phyloP scores from a whole-genome alignment of 1,140 invertebrate genomes.

The Kradibia gibbosae region DNA sequence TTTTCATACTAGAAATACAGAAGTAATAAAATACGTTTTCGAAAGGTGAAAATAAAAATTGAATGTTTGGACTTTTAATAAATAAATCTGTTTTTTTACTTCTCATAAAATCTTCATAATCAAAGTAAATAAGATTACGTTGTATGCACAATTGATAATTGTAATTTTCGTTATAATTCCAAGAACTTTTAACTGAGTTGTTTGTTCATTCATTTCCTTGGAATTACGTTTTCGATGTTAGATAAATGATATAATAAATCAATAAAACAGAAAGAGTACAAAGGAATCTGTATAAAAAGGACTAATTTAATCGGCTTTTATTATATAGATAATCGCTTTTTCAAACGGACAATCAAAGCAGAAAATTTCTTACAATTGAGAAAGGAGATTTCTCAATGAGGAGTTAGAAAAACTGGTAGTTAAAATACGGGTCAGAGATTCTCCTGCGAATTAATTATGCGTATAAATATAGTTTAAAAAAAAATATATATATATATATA shows the following conservation, averaged over 20 bases:
- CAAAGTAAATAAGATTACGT: background rate
- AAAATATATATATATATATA: too few species aligned
- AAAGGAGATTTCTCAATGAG: background rate
- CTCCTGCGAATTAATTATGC: background rate
- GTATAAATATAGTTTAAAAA: too few species aligned
- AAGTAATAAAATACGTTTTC: background rate
- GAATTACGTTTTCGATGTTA: background rate
- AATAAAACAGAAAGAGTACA: too few species aligned
- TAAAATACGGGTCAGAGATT: background rate
- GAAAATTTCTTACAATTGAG: background rate
- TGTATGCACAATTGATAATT: background rate
- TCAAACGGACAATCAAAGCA: too few species aligned
- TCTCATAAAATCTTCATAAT: background rate
- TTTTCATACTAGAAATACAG: background rate
- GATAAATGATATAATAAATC: too few species aligned
- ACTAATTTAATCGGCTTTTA: too few species aligned
- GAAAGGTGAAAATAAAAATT: background rate
- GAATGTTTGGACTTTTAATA: background rate
- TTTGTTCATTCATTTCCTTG: background rate
- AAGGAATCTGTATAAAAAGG: background rate
- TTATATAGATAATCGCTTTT: too few species aligned
- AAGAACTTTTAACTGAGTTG: background rate
- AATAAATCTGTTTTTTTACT: background rate
- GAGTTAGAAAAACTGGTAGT: background rate
- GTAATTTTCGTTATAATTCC: background rate